Base-by-base conservation (phyloP, 1,140 invertebrate species). In the Steinernema feltiae region DNA sequence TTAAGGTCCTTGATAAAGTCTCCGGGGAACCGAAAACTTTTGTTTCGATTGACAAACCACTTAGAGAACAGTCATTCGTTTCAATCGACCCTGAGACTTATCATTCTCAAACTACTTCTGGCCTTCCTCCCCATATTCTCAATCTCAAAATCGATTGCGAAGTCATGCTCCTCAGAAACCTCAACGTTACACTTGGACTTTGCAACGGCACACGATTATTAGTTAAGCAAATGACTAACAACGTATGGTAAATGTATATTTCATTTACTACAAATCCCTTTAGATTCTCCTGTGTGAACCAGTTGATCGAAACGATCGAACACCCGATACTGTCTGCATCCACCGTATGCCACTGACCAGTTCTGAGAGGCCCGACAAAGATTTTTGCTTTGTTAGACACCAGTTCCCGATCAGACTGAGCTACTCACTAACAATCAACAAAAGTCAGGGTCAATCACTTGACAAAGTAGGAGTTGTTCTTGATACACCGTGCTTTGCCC, bases 391-490 rank as follows among this genome's bases (percentile, higher is more conserved):
- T 30, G 17, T 21, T 3, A 70, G 89, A 69, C 30, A 88, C 0
- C 88, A 90, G 77, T 89, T 90, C 86, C 88, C 88, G 27, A 46
- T 90, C 0, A 79, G 86, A 74, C 72, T 88, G 1, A 80, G 83
- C 1, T 90, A 89, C 83, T 87, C 88, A 27, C 89, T 90, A 84
- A 88, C 89, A 0, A 88, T 90, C 1, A 90, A 90, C 81, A 90
- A 90, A 84, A 78, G 88, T 1, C 89, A 90, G 84, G 88, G 89
- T 17, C 88, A 90, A 82, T 79, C 86, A 1, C 70, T 87, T 1
- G 32, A 53, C 1, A 48, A 35, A 80, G 63, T 80, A 84, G 71
- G 81, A n/a, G 79, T 74, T 89, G 73, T 77, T 87, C 80, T 69
- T 89, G 29, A 81, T 84, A 82, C 81, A 79, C 41, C 73, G 79